Evolutionary conservation across 2,113 vertebrate species (phyloP).

Genomic region (human): DNA sequence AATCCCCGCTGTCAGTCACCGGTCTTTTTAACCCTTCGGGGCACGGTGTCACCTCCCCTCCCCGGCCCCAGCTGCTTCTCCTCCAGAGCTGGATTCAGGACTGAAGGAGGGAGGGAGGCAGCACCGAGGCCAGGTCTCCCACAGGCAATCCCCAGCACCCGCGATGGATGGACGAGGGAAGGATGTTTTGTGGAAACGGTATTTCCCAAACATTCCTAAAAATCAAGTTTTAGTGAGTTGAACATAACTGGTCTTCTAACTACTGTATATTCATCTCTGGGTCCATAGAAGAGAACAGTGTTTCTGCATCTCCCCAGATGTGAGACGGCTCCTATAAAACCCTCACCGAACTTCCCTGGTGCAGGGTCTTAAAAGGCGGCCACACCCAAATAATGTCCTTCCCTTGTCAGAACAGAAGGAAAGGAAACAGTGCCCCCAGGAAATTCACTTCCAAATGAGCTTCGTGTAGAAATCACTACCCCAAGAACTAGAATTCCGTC

Average conservation of each 20-base stretch:
- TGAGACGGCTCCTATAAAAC: neutral
- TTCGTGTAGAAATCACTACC: neutral
- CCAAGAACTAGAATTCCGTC: neutral
- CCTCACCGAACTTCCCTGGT: neutral
- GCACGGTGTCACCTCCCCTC: no score
- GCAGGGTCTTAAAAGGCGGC: no score
- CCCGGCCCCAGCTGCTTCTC: no score
- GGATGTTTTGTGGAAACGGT: neutral
- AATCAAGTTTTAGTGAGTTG: neutral
- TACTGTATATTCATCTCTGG: neutral
- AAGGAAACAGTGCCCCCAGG: no score
- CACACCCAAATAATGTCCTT: neutral
- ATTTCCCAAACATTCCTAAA: neutral
- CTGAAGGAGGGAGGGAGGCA: no score
- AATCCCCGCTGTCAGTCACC: no score
- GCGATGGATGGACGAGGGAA: neutral
- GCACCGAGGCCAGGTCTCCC: no score
- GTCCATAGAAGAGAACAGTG: neutral
- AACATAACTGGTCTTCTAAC: neutral
- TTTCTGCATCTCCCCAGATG: accelerated
- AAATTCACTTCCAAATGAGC: neutral
- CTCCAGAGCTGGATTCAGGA: no score
- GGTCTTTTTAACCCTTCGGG: no score
- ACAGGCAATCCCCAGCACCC: no score
- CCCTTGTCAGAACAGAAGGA: no score